These are phyloP conservation scores for Neodiprion virginianus DNA, from an alignment of 1,140 invertebrate genomes.

Conservation along the genomic window DNA sequence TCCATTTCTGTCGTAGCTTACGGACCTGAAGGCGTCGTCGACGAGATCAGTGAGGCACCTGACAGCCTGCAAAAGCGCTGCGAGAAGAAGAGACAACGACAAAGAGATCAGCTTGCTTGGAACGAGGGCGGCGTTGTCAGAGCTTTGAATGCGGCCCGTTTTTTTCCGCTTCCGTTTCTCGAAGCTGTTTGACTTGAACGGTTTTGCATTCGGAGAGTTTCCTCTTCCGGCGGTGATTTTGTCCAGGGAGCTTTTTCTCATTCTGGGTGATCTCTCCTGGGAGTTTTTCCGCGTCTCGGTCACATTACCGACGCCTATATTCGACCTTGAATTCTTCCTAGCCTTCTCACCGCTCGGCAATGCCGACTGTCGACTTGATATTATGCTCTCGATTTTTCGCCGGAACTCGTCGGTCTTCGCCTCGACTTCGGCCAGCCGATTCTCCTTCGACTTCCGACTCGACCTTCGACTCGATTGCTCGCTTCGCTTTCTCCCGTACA, in stretches of 20 bases:
- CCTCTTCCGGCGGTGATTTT: slow-evolving; percentile 14
- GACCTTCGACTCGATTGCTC: slow-evolving; percentile 8
- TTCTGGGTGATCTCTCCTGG: slow-evolving; percentile 14
- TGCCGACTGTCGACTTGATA: slow-evolving; percentile 27
- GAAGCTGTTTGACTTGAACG: slow-evolving; percentile 6
- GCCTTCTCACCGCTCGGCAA: slow-evolving; percentile 16
- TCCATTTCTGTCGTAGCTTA: slow-evolving; percentile 43
- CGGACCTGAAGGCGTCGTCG: slow-evolving; percentile 53
- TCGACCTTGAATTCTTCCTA: background rate
- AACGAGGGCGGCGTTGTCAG: slow-evolving; percentile 42
- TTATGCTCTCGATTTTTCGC: slow-evolving; percentile 37
- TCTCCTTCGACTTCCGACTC: slow-evolving; percentile 13
- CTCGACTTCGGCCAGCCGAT: slow-evolving; percentile 35
- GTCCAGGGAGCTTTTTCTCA: slow-evolving; percentile 15
- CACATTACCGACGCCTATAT: slow-evolving; percentile 11
- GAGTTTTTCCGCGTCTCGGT: background rate
- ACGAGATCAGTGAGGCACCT: slow-evolving; percentile 56
- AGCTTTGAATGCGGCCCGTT: slow-evolving; percentile 27
- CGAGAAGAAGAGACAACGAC: slow-evolving; percentile 57
- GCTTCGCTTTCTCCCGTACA: background rate
- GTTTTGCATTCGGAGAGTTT: slow-evolving; percentile 9
- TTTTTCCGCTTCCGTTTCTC: slow-evolving; percentile 43
- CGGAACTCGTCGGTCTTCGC: slow-evolving; percentile 42
- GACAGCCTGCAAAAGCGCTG: slow-evolving; percentile 57
- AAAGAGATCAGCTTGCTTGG: slow-evolving; percentile 58